Evolutionary conservation across 1,140 invertebrate species (phyloP).

Genomic region (Zaprionus lachaisei): DNA sequence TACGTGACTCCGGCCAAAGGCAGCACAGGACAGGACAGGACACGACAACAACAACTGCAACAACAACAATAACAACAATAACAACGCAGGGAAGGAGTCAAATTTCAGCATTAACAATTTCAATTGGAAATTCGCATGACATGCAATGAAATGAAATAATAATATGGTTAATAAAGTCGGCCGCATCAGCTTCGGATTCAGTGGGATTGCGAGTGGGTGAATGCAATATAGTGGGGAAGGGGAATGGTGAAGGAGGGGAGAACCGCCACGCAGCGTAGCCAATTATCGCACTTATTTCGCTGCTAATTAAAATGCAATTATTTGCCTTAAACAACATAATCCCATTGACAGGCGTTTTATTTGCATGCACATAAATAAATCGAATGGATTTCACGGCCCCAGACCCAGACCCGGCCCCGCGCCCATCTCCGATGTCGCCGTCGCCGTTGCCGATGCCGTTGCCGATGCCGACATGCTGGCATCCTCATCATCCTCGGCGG

Average conservation of each 20-base stretch:
- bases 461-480: neutral
- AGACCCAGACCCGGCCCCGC: slow-evolving; percentile 8
- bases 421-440: neutral
- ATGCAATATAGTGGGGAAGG: neutral
- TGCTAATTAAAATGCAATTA: slow-evolving; percentile 83
- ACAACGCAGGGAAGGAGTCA: neutral
- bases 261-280: slow-evolving; percentile 28
- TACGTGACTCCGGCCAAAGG: slow-evolving; percentile 68
- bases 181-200: slow-evolving; percentile 59
- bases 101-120: slow-evolving; percentile 14
- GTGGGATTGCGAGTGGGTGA: too few relatives aligned
- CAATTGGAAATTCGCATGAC: slow-evolving; percentile 70
- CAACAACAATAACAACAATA: neutral
- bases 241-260: neutral
- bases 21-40: slow-evolving; percentile 13
- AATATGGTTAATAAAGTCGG: slow-evolving; percentile 82
- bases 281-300: slow-evolving; percentile 81
- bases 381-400: slow-evolving; percentile 31
- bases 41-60: slow-evolving; percentile 2
- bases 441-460: neutral
- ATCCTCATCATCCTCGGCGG: slow-evolving; percentile 71
- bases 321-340: slow-evolving; percentile 83
- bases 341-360: slow-evolving; percentile 72
- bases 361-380: slow-evolving; percentile 57
- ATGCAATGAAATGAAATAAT: slow-evolving; percentile 81